These are phyloP conservation scores for Petrophora chlorosata DNA, from an alignment of 2,888 invertebrate genomes.

Conservation along the genomic window DNA sequence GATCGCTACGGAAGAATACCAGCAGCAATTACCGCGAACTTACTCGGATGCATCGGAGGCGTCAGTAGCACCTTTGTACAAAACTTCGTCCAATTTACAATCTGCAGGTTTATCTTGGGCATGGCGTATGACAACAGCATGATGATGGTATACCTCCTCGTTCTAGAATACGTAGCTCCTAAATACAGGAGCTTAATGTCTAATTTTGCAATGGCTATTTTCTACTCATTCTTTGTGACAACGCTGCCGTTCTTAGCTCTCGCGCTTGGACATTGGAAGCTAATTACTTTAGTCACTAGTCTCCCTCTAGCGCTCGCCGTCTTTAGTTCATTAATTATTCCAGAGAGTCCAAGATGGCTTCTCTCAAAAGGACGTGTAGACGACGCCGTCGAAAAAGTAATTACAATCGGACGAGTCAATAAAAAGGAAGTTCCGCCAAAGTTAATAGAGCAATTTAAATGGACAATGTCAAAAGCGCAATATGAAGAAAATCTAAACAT, in stretches of 20 bases:
- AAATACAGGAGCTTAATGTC: conserved; percentile 59
- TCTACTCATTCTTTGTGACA: conserved; percentile 52
- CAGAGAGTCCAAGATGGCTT: conserved; percentile 65
- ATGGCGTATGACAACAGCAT: conserved; percentile 64
- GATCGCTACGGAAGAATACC: conserved; percentile 62
- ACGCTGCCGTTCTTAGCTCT: conserved; percentile 58
- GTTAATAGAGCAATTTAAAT: conserved; percentile 55
- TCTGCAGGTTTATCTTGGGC: conserved; percentile 59
- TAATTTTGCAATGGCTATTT: conserved; percentile 57
- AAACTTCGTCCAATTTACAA: conserved; percentile 52
- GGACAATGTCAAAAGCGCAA: conserved; percentile 33
- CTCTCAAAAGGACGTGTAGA: conserved; percentile 59
- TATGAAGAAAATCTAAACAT: conserved; percentile 44
- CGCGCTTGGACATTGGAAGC: conserved; percentile 61
- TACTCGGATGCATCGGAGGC: conserved; percentile 57
- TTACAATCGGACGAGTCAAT: conserved; percentile 56
- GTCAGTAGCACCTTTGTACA: conserved; percentile 51
- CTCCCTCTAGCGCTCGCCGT: conserved; percentile 52
- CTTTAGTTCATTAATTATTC: conserved; percentile 54
- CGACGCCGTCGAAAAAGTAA: conserved; percentile 54
- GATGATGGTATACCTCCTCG: conserved; percentile 59
- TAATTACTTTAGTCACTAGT: conserved; percentile 58
- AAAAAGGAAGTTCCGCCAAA: conserved; percentile 54
- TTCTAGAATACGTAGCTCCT: conserved; percentile 63
- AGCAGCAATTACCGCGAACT: conserved; percentile 50